These are phyloP conservation scores for Polyodon spathula DNA, from an alignment of 2,113 vertebrate genomes.

Conservation along the genomic window DNA sequence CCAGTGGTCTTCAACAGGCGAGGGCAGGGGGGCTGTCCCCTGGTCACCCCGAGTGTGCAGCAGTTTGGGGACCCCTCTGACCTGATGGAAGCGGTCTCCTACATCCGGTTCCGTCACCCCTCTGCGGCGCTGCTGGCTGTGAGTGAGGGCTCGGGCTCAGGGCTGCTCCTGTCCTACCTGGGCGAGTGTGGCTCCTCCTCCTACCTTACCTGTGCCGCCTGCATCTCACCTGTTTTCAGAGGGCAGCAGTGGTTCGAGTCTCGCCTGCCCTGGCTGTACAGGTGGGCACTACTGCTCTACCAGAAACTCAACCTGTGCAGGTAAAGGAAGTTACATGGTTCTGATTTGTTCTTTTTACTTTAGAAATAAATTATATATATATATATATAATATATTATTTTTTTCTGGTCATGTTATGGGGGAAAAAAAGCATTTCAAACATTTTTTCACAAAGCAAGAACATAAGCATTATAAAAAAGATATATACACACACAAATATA, in stretches of 20 bases:
- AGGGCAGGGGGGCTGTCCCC: constrained; percentile 57
- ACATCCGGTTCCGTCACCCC: constrained; percentile 63
- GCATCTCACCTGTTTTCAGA: constrained; percentile 74
- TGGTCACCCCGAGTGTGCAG: constrained; percentile 54
- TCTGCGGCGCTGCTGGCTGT: constrained; percentile 55
- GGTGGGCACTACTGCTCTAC: constrained; percentile 56
- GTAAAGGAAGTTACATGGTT: too few species aligned
- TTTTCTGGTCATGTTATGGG: too few species aligned
- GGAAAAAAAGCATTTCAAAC: too few species aligned
- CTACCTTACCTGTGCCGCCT: constrained; percentile 60
- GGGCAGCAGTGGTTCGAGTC: constrained; percentile 74
- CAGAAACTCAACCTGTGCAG: constrained; percentile 69
- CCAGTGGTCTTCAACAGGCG: constrained; percentile 65
- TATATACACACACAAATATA: too few species aligned
- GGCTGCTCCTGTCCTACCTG: constrained; percentile 71
- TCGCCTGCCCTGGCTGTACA: constrained; percentile 57
- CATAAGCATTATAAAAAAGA: too few species aligned
- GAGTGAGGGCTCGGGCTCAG: constrained; percentile 77
- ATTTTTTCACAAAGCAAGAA: too few species aligned
- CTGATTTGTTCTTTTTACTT: too few species aligned
- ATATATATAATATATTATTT: too few species aligned
- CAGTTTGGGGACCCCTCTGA: constrained; percentile 72
- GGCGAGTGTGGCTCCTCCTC: constrained; percentile 78
- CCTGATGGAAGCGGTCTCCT: constrained; percentile 63
- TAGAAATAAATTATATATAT: too few species aligned